Base-by-base conservation (phyloP, 2,113 vertebrate species). In the Myanophis thanlyinensis region DNA sequence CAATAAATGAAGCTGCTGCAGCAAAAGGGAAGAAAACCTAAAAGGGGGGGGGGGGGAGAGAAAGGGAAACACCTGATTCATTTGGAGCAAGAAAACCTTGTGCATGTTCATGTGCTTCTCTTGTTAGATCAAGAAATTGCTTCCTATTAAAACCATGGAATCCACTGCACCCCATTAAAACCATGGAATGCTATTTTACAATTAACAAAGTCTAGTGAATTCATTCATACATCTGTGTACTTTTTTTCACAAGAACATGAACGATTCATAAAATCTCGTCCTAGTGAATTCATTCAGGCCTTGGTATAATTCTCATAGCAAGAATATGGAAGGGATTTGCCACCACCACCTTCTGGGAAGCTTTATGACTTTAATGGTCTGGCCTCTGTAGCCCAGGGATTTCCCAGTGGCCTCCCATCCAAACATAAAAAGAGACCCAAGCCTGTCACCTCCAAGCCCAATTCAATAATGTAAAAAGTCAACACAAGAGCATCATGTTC, bases 101-200 rank as follows among this genome's bases (percentile, higher is more conserved):
- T 80, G 73, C 5, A 80, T 23, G 35, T 44, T 22, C 35, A 52
- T 44, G 5, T 23, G 3, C 22, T 87, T 56, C 53, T 48, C 7
- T 46, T 15, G 1, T 88, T 30, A 15, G 23, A 86, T 89, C 46
- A 49, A n/a, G 73, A 23, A 7, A 67, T 87, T 62, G 92, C 95
- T 11, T 9, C 91, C 95, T 95, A 96, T 96, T 80, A 44, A 44
- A n/a, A 73, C n/a, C n/a, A n/a, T n/a, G n/a, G n/a, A n/a, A 54
- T 23, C 2, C 9, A 2, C 56, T 23, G 1, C 53, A 20, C 53
- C 53, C 53, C 53, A 23, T 52, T 1, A 91, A 91, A 27, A 73
- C 89, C 90, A 18, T 89, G 20, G 86, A 94, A 90, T 2, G 91
- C 18, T 80, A 9, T 44, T 80, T 80, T 80, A 80, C 35, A 20